Percentiles rank a stretch among this genome's conserved stretches.
These are phyloP conservation scores for Eudemis profundana DNA, from an alignment of 2,888 invertebrate genomes.

Conservation along the genomic window DNA sequence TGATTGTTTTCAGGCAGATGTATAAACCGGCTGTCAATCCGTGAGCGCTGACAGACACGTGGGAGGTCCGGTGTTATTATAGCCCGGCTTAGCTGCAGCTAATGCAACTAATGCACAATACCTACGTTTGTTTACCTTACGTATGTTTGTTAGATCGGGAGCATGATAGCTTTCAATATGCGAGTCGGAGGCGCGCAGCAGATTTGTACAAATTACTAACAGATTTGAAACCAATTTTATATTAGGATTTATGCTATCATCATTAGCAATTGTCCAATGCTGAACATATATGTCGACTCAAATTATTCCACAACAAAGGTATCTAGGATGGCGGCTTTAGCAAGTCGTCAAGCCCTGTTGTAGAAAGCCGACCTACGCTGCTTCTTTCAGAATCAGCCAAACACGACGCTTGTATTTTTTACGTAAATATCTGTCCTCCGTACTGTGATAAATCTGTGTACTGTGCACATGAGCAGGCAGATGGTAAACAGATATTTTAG, in stretches of 20 bases:
- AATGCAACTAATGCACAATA: constrained; percentile 56
- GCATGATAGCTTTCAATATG: constrained; percentile 22
- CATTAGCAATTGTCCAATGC: not conserved
- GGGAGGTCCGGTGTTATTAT: constrained; percentile 53
- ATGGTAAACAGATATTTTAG: not conserved
- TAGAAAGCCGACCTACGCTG: too few species aligned
- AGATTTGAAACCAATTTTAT: not conserved
- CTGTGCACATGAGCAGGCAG: not conserved
- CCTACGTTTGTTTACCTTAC: constrained; percentile 7
- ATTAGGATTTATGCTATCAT: too few species aligned
- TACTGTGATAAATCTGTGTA: not conserved
- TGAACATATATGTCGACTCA: not conserved
- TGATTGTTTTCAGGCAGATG: constrained; percentile 37
- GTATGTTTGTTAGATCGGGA: constrained; percentile 18
- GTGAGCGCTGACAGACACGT: constrained; percentile 34
- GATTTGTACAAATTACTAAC: not conserved
- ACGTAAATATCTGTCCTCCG: too few species aligned
- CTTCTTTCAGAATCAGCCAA: too few species aligned
- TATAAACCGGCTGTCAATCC: constrained; percentile 44
- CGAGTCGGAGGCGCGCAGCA: too few species aligned
- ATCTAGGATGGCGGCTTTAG: not conserved
- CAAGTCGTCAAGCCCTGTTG: too few species aligned
- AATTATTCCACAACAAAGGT: too few species aligned
- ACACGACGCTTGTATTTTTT: too few species aligned
- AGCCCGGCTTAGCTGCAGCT: constrained; percentile 59